Percentiles rank a stretch among this genome's conserved stretches.
phyloP scores from a whole-genome alignment of 2,888 invertebrate species.

The Orchesellides sinensis region DNA sequence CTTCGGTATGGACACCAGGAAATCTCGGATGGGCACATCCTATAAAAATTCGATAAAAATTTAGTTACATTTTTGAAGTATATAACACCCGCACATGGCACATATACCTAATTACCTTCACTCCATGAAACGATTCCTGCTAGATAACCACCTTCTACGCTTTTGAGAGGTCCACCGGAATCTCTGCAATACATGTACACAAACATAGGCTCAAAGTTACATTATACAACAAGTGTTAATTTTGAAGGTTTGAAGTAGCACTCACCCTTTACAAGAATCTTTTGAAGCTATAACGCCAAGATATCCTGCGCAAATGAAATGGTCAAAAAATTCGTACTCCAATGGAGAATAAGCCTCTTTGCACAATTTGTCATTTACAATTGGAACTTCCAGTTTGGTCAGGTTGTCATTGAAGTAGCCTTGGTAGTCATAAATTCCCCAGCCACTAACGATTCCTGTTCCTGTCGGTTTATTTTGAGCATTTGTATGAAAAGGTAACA shows the following conservation, averaged over 20 bases:
- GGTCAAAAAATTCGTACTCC: conserved; percentile 25
- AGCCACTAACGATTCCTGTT: conserved; percentile 25
- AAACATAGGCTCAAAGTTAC: neutral
- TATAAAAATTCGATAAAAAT: neutral
- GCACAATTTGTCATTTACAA: conserved; percentile 22
- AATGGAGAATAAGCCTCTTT: conserved; percentile 24
- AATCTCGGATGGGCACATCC: conserved; percentile 38
- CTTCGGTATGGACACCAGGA: conserved; percentile 32
- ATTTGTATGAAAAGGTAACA: neutral
- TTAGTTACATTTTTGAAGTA: neutral
- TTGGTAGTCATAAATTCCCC: conserved; percentile 29
- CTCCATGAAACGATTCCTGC: conserved; percentile 48
- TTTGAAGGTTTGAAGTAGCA: too few relatives aligned
- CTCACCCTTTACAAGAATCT: conserved; percentile 45
- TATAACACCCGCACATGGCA: neutral
- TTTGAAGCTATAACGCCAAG: conserved; percentile 15
- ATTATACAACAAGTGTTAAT: neutral
- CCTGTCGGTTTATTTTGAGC: neutral
- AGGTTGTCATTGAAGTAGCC: conserved; percentile 23
- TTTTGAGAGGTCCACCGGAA: conserved; percentile 31
- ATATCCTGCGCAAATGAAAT: conserved; percentile 42
- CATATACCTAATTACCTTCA: conserved; percentile 9
- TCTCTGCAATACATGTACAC: conserved; percentile 1
- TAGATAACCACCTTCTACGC: conserved; percentile 23
- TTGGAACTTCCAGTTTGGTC: conserved; percentile 41